phyloP scores from a whole-genome alignment of 2,113 vertebrate genomes.

The Petromus typicus region DNA sequence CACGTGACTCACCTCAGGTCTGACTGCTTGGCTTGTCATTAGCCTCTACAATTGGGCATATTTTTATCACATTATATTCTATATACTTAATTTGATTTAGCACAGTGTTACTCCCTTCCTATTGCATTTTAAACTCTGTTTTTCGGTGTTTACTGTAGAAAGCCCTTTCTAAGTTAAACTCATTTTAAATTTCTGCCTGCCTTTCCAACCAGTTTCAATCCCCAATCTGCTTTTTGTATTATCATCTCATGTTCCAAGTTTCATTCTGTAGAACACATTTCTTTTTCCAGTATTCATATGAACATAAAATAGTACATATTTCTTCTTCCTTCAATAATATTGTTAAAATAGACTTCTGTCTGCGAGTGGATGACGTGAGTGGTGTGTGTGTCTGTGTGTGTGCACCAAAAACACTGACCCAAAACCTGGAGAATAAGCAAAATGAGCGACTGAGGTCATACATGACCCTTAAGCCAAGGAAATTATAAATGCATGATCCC shows the following conservation, averaged over 20 bases:
- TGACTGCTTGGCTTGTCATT: not conserved
- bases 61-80: slow-evolving; percentile 25
- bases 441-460: not conserved
- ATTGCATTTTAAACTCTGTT: slow-evolving; percentile 34
- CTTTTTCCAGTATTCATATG: slow-evolving; percentile 68
- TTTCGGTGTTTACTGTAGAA: slow-evolving; percentile 62
- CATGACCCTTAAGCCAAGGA: not conserved
- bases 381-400: not conserved
- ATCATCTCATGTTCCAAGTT: slow-evolving; percentile 63
- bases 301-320: slow-evolving; percentile 49
- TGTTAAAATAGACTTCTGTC: slow-evolving; percentile 37
- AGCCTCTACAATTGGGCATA: not conserved
- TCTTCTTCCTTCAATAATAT: slow-evolving; percentile 58
- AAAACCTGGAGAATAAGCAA: not conserved
- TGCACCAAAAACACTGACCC: not conserved
- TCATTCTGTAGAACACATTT: slow-evolving; percentile 56
- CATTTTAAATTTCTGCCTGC: slow-evolving; percentile 60
- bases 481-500: not conserved
- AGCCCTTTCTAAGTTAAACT: slow-evolving; percentile 2
- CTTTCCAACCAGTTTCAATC: slow-evolving; percentile 60
- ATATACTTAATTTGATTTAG: slow-evolving; percentile 39
- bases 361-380: not conserved
- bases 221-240: slow-evolving; percentile 66
- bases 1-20: not conserved
- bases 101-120: not conserved